Evolutionary conservation across 2,113 vertebrate species (phyloP).

Genomic region (Lipotes vexillifer): DNA sequence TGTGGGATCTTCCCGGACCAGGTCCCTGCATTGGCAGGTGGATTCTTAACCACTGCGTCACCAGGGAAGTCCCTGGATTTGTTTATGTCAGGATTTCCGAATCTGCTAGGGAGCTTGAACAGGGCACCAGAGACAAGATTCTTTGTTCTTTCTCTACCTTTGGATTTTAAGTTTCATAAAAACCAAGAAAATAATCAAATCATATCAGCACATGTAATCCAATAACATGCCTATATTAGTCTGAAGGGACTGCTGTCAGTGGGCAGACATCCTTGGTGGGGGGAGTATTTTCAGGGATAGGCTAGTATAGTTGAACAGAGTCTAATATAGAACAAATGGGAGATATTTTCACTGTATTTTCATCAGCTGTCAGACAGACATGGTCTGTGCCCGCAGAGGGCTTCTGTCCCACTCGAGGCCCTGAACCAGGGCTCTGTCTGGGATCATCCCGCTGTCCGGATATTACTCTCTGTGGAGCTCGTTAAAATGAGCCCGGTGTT

Average conservation of each 20-base stretch:
- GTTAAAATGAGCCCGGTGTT: too few relatives aligned
- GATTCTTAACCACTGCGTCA: too few relatives aligned
- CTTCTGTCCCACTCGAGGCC: neutral
- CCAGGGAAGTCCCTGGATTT: too few relatives aligned
- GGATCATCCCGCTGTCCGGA: accelerated
- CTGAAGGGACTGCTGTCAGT: too few relatives aligned
- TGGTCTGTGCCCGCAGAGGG: neutral
- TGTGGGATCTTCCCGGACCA: too few relatives aligned
- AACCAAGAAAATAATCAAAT: neutral
- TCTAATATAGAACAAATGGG: accelerated
- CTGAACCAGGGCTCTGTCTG: neutral
- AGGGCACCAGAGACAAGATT: neutral
- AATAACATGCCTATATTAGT: neutral
- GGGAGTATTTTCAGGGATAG: neutral
- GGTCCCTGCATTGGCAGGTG: too few relatives aligned
- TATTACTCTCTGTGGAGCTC: neutral
- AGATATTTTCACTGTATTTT: neutral
- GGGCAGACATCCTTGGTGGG: neutral
- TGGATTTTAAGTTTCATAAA: neutral
- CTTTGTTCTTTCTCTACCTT: neutral
- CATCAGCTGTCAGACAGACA: neutral
- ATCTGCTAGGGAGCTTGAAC: neutral
- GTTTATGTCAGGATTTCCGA: neutral
- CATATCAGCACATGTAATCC: too few relatives aligned
- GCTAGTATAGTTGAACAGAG: neutral